Conservation (phyloP, 2,888 invertebrate species). For the Dione juno region DNA sequence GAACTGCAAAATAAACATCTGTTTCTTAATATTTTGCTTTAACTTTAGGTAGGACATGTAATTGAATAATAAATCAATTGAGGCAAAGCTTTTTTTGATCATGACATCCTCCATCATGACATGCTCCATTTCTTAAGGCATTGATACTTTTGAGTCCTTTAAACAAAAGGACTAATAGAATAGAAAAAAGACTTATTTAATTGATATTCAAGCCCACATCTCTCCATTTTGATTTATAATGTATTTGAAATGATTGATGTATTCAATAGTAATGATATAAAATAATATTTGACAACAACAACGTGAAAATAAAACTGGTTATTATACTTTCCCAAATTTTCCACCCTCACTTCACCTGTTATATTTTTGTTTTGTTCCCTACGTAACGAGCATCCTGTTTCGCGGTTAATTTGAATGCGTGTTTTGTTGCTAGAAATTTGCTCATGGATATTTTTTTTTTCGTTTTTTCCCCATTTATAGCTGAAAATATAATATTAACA, state of each 20-base stretch:
- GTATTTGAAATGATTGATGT: too few relatives aligned
- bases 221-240: too few relatives aligned
- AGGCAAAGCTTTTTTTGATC: too few relatives aligned
- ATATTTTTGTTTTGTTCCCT: constrained; percentile 63
- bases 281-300: constrained; percentile 39
- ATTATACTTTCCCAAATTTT: constrained; percentile 63
- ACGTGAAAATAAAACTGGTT: constrained; percentile 66
- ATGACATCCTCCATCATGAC: too few relatives aligned
- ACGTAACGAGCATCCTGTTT: constrained; percentile 76
- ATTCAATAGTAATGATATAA: background rate
- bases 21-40: too few relatives aligned
- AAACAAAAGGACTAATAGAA: too few relatives aligned
- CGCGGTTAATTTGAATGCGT: constrained; percentile 76
- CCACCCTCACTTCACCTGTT: constrained; percentile 70
- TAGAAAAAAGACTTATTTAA: too few relatives aligned
- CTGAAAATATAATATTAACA: constrained; percentile 20
- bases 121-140: too few relatives aligned
- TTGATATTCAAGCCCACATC: background rate
- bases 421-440: constrained; percentile 68
- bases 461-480: constrained; percentile 52
- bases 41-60: too few relatives aligned
- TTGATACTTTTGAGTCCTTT: too few relatives aligned
- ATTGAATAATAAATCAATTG: too few relatives aligned
- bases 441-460: constrained; percentile 63
- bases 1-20: too few relatives aligned